These are phyloP conservation scores for Athripsodes cinereus DNA, from an alignment of 2,888 invertebrate genomes.

Conservation along the genomic window DNA sequence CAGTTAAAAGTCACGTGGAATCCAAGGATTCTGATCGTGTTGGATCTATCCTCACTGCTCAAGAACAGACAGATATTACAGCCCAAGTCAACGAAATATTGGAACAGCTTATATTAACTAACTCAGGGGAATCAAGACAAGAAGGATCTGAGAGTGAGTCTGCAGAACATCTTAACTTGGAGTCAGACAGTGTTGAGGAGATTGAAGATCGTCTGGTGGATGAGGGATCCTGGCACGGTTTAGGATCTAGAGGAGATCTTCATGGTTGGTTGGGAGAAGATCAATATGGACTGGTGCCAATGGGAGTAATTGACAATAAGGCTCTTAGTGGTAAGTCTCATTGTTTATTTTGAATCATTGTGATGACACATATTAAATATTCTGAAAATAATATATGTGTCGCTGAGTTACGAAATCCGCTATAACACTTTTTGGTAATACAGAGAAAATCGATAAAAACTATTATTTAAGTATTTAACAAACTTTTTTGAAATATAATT, in stretches of 20 bases:
- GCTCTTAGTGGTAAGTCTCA: slow-evolving; percentile 43
- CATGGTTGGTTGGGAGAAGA: slow-evolving; percentile 41
- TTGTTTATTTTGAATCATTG: too few species aligned
- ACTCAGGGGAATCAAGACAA: slow-evolving; percentile 19
- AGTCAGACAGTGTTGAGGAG: slow-evolving; percentile 24
- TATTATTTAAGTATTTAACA: too few species aligned
- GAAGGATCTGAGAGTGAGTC: slow-evolving; percentile 24
- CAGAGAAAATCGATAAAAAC: too few species aligned
- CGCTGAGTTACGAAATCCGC: too few species aligned
- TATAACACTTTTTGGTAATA: too few species aligned
- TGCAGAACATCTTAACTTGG: slow-evolving; percentile 24
- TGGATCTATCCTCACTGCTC: slow-evolving; percentile 21
- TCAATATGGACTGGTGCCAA: slow-evolving; percentile 34
- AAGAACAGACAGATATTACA: slow-evolving; percentile 23
- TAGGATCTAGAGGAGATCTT: slow-evolving; percentile 54
- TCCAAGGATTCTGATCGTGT: slow-evolving; percentile 25
- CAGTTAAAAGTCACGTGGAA: slow-evolving; percentile 24
- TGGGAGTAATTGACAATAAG: slow-evolving; percentile 55
- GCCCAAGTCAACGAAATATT: slow-evolving; percentile 27
- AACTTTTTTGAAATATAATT: too few species aligned
- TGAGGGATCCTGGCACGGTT: slow-evolving; percentile 53
- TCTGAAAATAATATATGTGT: too few species aligned
- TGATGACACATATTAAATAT: too few species aligned
- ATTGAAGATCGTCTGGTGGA: slow-evolving; percentile 49
- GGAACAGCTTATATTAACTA: slow-evolving; percentile 18